Evolutionary conservation across 1,140 invertebrate genomes (phyloP).

Genomic region (Paralvinella palmiformis): DNA sequence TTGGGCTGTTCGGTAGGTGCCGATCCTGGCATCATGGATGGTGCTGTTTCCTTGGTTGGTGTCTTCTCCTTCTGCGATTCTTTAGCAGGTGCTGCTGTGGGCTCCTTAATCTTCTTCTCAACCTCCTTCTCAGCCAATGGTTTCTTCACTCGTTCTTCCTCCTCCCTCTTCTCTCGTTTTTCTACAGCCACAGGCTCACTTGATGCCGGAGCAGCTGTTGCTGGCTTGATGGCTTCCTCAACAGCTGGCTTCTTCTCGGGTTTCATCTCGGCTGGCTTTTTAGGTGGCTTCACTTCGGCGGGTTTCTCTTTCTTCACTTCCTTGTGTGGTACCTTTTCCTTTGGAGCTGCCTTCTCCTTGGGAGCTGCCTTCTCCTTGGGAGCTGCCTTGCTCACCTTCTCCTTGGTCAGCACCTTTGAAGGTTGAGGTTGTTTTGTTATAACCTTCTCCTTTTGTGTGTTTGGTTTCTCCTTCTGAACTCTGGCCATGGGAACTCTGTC

Average conservation of each 20-base stretch:
- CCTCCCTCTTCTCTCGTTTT: background rate
- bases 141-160: background rate
- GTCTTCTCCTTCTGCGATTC: background rate
- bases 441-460: background rate
- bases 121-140: background rate
- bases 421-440: background rate
- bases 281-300: too few species aligned
- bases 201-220: background rate
- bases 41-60: background rate
- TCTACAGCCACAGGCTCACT: background rate
- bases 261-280: too few species aligned
- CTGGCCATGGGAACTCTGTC: background rate
- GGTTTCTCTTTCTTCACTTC: too few species aligned
- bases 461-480: background rate
- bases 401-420: background rate
- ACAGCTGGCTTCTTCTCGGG: too few species aligned
- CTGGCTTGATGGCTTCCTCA: background rate
- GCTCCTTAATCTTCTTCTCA: too few species aligned
- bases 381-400: background rate
- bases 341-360: background rate
- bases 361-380: background rate
- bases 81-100: too few species aligned
- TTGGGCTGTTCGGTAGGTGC: background rate
- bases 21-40: background rate
- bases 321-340: too few species aligned